Evolutionary conservation across 2,888 invertebrate genomes (phyloP).

Genomic region (Acanthococcus lagerstroemiae): DNA sequence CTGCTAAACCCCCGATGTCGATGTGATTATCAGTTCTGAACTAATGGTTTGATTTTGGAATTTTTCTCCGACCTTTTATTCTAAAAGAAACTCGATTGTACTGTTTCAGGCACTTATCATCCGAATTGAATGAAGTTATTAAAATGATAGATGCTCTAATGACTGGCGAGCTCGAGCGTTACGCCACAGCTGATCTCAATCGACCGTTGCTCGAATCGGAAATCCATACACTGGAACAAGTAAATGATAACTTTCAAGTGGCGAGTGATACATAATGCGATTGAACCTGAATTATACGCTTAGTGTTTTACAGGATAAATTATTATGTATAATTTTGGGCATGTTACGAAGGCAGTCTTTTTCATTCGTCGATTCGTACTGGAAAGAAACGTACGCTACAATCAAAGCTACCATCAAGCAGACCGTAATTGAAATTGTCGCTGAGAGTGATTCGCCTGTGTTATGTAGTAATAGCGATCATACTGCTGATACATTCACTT

Average conservation of each 20-base stretch:
- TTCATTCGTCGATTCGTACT: constrained; percentile 75
- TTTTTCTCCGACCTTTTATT: constrained; percentile 33
- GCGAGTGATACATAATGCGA: neutral
- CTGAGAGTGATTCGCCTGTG: constrained; percentile 45
- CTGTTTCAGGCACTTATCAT: constrained; percentile 86
- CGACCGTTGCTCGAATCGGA: constrained; percentile 57
- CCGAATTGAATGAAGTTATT: constrained; percentile 91
- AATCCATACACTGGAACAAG: constrained; percentile 55
- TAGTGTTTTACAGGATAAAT: constrained; percentile 56
- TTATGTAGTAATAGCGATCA: constrained; percentile 37
- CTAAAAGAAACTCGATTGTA: too few species aligned
- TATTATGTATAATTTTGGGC: constrained; percentile 80
- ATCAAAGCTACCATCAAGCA: constrained; percentile 75
- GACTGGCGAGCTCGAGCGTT: constrained; percentile 84
- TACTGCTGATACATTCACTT: constrained; percentile 38
- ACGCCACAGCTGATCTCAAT: constrained; percentile 83
- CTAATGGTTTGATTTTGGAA: constrained; percentile 7
- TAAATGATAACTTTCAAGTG: too few species aligned
- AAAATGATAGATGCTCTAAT: constrained; percentile 94
- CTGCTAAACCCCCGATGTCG: too few species aligned
- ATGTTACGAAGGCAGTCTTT: constrained; percentile 57
- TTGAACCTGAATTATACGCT: neutral
- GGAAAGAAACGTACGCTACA: constrained; percentile 79
- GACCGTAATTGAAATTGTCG: constrained; percentile 62
- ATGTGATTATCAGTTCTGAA: neutral